Percentiles rank a stretch among this genome's conserved stretches.
phyloP scores from a whole-genome alignment of 2,797 vertebrate genomes.

The Champsocephalus esox region DNA sequence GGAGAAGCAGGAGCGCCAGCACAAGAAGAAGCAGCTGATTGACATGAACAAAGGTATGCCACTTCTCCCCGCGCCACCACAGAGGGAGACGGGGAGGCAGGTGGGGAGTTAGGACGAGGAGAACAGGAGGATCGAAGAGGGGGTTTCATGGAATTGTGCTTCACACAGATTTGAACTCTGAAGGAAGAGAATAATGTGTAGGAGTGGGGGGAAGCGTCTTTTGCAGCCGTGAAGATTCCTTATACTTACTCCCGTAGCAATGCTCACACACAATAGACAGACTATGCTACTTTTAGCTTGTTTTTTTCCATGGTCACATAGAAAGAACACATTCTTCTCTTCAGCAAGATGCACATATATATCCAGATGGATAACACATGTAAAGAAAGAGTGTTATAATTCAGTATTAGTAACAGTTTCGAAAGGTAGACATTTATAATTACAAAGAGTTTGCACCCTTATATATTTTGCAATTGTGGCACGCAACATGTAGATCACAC shows the following conservation, averaged over 20 bases:
- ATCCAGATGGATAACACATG: slow-evolving; percentile 7
- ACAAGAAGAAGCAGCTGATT: slow-evolving; percentile 98
- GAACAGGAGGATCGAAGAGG: slow-evolving; percentile 33
- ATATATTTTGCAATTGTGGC: slow-evolving; percentile 6
- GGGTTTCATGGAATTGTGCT: slow-evolving; percentile 58
- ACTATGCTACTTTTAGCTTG: slow-evolving; percentile 54
- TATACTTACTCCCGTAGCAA: slow-evolving; percentile 37
- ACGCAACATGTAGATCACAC: slow-evolving; percentile 48
- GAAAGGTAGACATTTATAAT: background rate
- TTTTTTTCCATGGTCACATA: slow-evolving; percentile 14
- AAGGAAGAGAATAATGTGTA: slow-evolving; percentile 53
- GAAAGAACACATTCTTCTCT: slow-evolving; percentile 9
- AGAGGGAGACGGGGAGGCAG: slow-evolving; percentile 44
- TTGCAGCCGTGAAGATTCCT: slow-evolving; percentile 52
- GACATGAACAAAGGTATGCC: slow-evolving; percentile 98
- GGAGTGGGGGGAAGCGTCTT: slow-evolving; percentile 42
- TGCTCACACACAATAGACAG: slow-evolving; percentile 51
- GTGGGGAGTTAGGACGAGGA: slow-evolving; percentile 57
- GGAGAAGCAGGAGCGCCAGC: slow-evolving; percentile 94
- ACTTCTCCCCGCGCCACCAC: slow-evolving; percentile 59
- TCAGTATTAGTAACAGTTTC: background rate
- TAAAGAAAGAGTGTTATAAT: background rate
- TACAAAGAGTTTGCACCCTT: background rate
- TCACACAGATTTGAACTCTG: slow-evolving; percentile 66
- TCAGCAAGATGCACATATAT: slow-evolving; percentile 2